Base-by-base conservation (phyloP, 2,113 vertebrate genomes). In the Carlito syrichta region DNA sequence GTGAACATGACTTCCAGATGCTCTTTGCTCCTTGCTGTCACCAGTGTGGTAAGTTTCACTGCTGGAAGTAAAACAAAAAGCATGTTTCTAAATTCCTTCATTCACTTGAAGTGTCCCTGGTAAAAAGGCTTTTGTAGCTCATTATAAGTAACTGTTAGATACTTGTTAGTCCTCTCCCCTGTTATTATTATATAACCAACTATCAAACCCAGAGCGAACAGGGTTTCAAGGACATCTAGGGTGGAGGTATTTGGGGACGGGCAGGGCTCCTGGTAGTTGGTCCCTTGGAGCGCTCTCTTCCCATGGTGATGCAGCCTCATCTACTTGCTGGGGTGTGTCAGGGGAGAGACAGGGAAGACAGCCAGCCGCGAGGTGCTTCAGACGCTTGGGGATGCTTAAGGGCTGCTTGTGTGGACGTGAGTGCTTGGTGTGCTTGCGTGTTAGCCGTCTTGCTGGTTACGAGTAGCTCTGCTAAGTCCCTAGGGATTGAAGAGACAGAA, bases 1-100 rank as follows among this genome's bases (percentile, higher is more conserved):
- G 99, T 30, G 99, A 99, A 97, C 99, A 99, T 97, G 99, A 99
- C 97, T 99, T 99, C 98, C 99, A 99, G 98, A 99, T 99, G 99
- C 99, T 99, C 85, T 99, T 99, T 81, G 99, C 99, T 86, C 99
- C 99, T 48, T 99, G 99, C 98, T 99, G 99, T 98, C 99, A 99
- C 97, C 99, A 99, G 54, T 99, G 99, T 98, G 99, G 99, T 99
- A 98, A 99, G 99, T 99, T 86, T 89, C 78, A 89, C 81, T 74
- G 48, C 3, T 19, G 71, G 88, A 45, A 52, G 16, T 56, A 45
- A 91, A 50, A 16, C 83, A 54, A 86, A 89, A 43, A 66, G 22
- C 35, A 66, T n/a, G 32, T 78, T 71, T 76, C 58, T 81, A 54
- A 85, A 56, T 81, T 48, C 60, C 12, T 0, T 30, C 54, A 38